Evolutionary conservation across 2,888 invertebrate genomes (phyloP).

Genomic region (Trissonchulus sp.): DNA sequence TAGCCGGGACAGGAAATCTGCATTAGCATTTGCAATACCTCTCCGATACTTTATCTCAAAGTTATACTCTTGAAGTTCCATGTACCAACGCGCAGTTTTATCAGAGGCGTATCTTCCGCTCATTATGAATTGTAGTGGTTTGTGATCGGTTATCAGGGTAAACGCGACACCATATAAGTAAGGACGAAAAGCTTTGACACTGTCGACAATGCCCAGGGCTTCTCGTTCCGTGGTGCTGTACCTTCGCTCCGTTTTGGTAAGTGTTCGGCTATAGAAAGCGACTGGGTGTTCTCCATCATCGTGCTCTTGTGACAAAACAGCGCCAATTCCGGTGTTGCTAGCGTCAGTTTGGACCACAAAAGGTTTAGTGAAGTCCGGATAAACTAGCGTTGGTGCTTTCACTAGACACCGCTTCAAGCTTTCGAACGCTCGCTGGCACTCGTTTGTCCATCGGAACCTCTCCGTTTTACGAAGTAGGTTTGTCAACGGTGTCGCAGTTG

Average conservation of each 20-base stretch:
- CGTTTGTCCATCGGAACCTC: neutral
- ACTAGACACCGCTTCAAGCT: neutral
- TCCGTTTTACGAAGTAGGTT: neutral
- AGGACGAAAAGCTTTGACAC: conserved; percentile 16
- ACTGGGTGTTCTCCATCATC: conserved; percentile 4
- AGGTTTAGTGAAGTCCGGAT: conserved; percentile 17
- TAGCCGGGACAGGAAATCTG: conserved; percentile 5
- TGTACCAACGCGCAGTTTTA: neutral
- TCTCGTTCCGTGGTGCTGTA: conserved; percentile 5
- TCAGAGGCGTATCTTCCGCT: conserved; percentile 3
- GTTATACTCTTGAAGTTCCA: neutral
- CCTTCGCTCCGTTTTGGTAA: neutral
- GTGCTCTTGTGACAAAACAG: neutral
- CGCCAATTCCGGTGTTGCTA: neutral
- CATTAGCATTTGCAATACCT: conserved; percentile 9
- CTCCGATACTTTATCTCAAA: neutral
- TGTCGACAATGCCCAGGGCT: neutral
- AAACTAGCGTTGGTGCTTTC: neutral
- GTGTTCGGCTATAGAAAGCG: neutral
- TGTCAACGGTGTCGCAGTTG: neutral
- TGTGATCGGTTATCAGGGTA: conserved; percentile 6
- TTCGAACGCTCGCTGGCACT: neutral
- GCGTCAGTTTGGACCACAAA: conserved; percentile 5
- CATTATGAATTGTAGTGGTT: neutral
- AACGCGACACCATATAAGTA: neutral